Evolutionary conservation across 2,113 vertebrate genomes (phyloP), one percentile per base, ranked within the genome.

Genomic region (Nyctibius bracteatus): DNA sequence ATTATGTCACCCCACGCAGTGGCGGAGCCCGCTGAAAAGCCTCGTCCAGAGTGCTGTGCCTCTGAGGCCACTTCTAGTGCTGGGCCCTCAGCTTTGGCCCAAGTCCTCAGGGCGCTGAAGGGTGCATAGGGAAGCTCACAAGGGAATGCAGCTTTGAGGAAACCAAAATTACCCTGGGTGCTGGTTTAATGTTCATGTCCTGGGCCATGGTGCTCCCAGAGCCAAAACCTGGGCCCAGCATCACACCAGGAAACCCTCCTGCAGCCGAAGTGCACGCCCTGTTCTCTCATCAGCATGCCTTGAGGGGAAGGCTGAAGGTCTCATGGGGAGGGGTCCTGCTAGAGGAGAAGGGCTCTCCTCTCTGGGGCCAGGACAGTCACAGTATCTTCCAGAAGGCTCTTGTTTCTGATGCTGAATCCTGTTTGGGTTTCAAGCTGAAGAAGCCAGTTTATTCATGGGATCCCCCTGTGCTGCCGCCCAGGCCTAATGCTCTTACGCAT

Each of bases 401-500:
- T 1, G 4, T 67, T 72, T 59, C 68, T 55, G 33, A 33, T 39
- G 12, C 41, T 0, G 2, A 94, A 35, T 62, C 19, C 43, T 59
- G 10, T 33, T 41, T 1, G 13, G 23, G 25, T 37, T 63, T 30
- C 15, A 57, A 84, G 37, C 24, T 43, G 49, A 71, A 24, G 6
- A 49, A 51, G 14, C 6, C 1, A 18, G n/a, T 41, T 90, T 33
- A 25, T 70, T 68, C 23, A 44, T 3, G 12, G 16, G 24, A 57
- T 23, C 2, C 1, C 5, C 4, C 39, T 43, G 17, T 31, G 31
- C 52, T 67, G 28, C 20, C 2, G 3, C 27, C 8, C 37, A 37
- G 21, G 8, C 27, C 44, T 35, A 57, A 30, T 0, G 1, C 6
- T 61, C 27, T 44, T 27, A 16, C 0, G 2, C 24, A 4, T 6